These are phyloP conservation scores for Crocallis elinguaria DNA, from an alignment of 2,888 invertebrate genomes.

Conservation along the genomic window DNA sequence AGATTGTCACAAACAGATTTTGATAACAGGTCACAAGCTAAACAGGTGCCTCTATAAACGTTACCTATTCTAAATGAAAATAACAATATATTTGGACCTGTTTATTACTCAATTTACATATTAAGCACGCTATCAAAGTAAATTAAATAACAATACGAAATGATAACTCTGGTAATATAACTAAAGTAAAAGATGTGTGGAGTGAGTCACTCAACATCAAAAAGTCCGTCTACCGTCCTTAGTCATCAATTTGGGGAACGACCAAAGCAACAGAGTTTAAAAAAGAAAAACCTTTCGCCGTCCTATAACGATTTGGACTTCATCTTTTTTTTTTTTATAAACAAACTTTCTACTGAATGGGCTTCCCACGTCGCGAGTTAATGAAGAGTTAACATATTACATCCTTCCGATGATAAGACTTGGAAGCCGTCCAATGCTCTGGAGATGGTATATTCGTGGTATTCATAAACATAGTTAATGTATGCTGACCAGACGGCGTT, in stretches of 20 bases:
- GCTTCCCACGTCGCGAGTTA: slow-evolving; percentile 46
- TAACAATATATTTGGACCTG: not conserved
- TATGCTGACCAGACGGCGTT: slow-evolving; percentile 59
- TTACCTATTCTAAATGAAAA: not conserved
- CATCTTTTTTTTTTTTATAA: not conserved
- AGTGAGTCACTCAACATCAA: not conserved
- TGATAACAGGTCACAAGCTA: no score
- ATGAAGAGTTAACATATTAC: slow-evolving; percentile 55
- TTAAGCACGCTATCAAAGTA: not conserved
- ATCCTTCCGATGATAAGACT: slow-evolving; percentile 49
- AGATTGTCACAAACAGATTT: no score
- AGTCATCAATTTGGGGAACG: not conserved
- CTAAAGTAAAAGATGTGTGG: not conserved
- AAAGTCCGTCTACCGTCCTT: not conserved
- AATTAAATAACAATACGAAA: not conserved
- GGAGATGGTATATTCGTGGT: slow-evolving; percentile 52
- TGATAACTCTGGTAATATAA: not conserved
- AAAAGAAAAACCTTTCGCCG: not conserved
- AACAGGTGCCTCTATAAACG: no score
- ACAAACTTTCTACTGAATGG: slow-evolving; percentile 37
- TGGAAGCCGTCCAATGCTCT: slow-evolving; percentile 56
- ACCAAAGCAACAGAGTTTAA: not conserved
- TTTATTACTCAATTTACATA: not conserved
- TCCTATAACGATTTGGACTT: not conserved
- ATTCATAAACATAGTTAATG: slow-evolving; percentile 66